Percentiles rank a stretch among this genome's conserved stretches.
These are phyloP conservation scores for Sebastes diaconus DNA, from an alignment of 2,797 vertebrate species.

Conservation along the genomic window DNA sequence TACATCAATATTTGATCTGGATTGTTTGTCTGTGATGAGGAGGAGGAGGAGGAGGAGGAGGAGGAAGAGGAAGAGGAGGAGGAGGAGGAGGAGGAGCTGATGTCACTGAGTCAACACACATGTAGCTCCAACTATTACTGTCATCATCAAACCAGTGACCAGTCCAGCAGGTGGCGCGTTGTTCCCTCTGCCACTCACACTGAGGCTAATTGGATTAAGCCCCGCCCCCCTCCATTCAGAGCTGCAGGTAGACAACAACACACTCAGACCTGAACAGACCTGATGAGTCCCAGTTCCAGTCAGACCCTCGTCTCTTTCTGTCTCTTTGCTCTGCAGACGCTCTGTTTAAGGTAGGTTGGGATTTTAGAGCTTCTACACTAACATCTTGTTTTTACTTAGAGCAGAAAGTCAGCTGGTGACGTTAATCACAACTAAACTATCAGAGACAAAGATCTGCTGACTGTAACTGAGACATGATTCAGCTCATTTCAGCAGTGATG, in stretches of 20 bases:
- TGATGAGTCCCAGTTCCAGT: background rate
- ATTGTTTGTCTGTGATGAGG: background rate
- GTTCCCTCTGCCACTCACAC: background rate
- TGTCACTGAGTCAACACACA: background rate
- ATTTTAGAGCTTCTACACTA: background rate
- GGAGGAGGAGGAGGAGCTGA: background rate
- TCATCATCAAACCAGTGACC: background rate
- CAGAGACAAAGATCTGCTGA: too few relatives aligned
- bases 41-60: background rate
- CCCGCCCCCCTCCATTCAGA: constrained; percentile 19
- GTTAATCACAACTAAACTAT: too few relatives aligned
- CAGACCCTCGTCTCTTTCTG: background rate
- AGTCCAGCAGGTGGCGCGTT: constrained; percentile 28
- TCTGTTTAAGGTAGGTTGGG: constrained; percentile 26
- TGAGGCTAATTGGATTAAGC: constrained; percentile 60
- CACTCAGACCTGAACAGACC: background rate
- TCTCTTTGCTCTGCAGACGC: background rate
- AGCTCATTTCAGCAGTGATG: background rate
- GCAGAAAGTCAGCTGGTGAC: background rate
- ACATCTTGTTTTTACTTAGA: background rate
- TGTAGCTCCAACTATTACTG: background rate
- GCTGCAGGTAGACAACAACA: constrained; percentile 18
- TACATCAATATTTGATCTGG: background rate
- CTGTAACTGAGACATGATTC: background rate
- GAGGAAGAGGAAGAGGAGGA: background rate